Evolutionary conservation across 2,797 vertebrate genomes (phyloP).

Genomic region (Cynodonichthys magdalenae): DNA sequence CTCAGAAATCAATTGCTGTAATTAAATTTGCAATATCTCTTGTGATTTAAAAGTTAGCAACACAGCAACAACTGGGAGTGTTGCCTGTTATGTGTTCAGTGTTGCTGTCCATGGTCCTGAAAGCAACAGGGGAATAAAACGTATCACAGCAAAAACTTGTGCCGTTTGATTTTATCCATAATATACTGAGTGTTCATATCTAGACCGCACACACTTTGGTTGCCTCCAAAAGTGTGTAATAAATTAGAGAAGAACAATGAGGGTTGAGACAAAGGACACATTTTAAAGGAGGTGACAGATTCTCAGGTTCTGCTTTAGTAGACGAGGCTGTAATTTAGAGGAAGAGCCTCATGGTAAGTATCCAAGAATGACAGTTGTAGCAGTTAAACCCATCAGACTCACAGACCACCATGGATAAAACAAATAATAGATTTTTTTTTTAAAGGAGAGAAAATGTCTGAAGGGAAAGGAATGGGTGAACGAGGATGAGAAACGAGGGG

Average conservation of each 20-base stretch:
- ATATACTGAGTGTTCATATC: too few species aligned
- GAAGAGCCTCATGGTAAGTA: not conserved
- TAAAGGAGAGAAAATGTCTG: not conserved
- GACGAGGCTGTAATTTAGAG: not conserved
- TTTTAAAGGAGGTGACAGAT: conserved; percentile 11
- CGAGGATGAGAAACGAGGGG: not conserved
- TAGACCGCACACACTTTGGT: too few species aligned
- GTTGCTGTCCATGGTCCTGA: too few species aligned
- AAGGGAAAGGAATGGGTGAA: not conserved
- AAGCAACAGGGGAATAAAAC: too few species aligned
- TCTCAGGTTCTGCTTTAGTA: conserved; percentile 21
- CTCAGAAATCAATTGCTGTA: too few species aligned
- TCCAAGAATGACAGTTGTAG: conserved; percentile 26
- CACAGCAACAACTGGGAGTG: too few species aligned
- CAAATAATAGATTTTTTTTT: not conserved
- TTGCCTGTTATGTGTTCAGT: too few species aligned
- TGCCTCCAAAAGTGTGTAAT: not conserved
- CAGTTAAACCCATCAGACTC: conserved; percentile 18
- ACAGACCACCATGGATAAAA: not conserved
- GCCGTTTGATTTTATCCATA: too few species aligned
- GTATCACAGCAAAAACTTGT: too few species aligned
- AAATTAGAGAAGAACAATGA: conserved; percentile 4
- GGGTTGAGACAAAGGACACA: conserved; percentile 2
- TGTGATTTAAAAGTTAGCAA: too few species aligned
- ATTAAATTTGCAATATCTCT: too few species aligned